Percentiles rank a stretch among this genome's conserved stretches.
Evolutionary conservation across 2,113 vertebrate species (phyloP).

Genomic region (Dunckerocampus dactyliophorus): DNA sequence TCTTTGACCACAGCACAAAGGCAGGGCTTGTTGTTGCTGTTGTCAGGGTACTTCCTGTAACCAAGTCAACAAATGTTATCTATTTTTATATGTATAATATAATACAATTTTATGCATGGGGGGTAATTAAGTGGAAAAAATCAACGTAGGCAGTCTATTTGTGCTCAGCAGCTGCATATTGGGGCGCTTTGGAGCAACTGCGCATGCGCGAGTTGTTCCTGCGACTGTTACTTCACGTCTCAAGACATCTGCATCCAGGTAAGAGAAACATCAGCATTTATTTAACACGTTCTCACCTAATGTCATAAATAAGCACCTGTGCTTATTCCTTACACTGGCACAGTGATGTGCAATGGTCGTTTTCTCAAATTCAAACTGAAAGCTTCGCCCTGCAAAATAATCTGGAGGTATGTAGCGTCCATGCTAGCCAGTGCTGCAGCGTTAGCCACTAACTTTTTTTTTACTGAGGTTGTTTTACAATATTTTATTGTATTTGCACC

Average conservation of each 20-base stretch:
- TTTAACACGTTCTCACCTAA: not conserved
- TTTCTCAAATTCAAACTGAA: slow-evolving; percentile 7
- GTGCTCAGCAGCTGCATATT: slow-evolving; percentile 15
- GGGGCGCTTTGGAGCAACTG: slow-evolving; percentile 9
- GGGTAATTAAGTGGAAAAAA: no score
- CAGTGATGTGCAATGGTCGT: not conserved
- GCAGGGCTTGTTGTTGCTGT: slow-evolving; percentile 58
- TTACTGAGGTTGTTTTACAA: not conserved
- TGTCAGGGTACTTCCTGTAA: slow-evolving; percentile 45
- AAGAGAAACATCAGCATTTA: not conserved
- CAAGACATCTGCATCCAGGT: slow-evolving; percentile 53
- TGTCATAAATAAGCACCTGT: not conserved
- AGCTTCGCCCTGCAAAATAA: slow-evolving; percentile 6
- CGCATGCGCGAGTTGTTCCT: slow-evolving; percentile 48
- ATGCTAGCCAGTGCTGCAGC: slow-evolving; percentile 18
- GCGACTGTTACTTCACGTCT: slow-evolving; percentile 41
- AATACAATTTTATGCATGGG: no score
- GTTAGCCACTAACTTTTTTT: not conserved
- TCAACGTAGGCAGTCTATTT: slow-evolving; percentile 15
- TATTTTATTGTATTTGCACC: not conserved
- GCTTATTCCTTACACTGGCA: not conserved
- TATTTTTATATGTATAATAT: not conserved
- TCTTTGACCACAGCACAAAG: slow-evolving; percentile 62
- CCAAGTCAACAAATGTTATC: slow-evolving; percentile 21
- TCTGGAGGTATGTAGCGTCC: slow-evolving; percentile 1